A percentile compares a stretch with the other conserved stretches of the same genome.
These are phyloP conservation scores for Ceryle rudis DNA, from an alignment of 2,797 vertebrate genomes.

Conservation along the genomic window DNA sequence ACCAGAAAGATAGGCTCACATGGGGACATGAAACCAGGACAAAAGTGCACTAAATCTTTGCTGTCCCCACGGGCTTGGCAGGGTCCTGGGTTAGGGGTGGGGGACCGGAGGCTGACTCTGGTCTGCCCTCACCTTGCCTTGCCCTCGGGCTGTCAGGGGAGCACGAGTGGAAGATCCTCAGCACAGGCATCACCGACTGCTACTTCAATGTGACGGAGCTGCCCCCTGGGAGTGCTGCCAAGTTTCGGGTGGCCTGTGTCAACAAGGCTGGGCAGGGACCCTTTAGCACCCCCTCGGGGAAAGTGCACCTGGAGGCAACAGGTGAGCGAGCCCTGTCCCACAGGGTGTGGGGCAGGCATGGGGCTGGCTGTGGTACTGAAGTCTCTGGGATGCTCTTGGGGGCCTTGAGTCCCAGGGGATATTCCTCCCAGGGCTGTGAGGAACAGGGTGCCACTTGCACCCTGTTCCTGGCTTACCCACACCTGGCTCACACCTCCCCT, in stretches of 20 bases:
- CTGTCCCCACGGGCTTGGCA: neutral
- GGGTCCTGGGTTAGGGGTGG: too few relatives aligned
- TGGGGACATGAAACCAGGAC: neutral
- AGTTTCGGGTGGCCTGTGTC: conserved; percentile 95
- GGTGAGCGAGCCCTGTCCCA: conserved; percentile 64
- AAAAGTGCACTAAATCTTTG: neutral
- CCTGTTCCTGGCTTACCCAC: rapidly evolving
- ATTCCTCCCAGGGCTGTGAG: neutral
- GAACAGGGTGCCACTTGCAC: neutral
- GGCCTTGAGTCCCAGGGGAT: neutral
- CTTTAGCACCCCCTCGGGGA: conserved; percentile 90
- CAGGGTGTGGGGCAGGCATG: rapidly evolving
- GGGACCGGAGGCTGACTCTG: neutral
- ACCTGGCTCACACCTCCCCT: neutral
- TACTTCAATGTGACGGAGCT: conserved; percentile 93
- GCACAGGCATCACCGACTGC: conserved; percentile 90
- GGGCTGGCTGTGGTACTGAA: too few relatives aligned
- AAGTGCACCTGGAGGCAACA: conserved; percentile 81
- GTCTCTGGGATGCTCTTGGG: neutral
- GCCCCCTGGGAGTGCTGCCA: conserved; percentile 79
- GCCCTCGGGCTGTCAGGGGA: conserved; percentile 80
- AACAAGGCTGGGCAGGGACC: conserved; percentile 96
- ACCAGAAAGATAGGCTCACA: neutral
- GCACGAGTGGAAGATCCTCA: conserved; percentile 89
- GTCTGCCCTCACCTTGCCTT: neutral